A percentile compares a stretch with the other conserved stretches of the same genome.
These are phyloP conservation scores for Hyperoplus immaculatus DNA, from an alignment of 2,797 vertebrate genomes.

Conservation along the genomic window DNA sequence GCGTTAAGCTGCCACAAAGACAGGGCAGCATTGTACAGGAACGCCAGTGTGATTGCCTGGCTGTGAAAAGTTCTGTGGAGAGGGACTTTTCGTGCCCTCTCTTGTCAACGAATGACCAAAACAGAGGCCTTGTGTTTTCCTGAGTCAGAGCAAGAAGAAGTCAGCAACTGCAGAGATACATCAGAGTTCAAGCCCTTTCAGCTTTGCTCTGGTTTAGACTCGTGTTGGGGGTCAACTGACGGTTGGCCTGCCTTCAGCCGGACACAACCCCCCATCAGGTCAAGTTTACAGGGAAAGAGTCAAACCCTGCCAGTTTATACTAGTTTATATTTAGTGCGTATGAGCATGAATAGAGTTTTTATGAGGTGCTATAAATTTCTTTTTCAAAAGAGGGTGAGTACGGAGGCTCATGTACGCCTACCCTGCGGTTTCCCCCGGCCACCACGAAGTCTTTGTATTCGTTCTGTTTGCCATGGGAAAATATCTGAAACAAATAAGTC, in stretches of 20 bases:
- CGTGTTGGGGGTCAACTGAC: conserved; percentile 35
- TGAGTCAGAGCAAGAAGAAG: conserved; percentile 55
- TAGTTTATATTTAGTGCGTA: conserved; percentile 81
- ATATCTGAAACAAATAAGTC: conserved; percentile 87
- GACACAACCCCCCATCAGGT: conserved; percentile 56
- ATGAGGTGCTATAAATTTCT: conserved; percentile 85
- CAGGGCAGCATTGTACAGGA: conserved; percentile 34
- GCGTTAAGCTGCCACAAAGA: conserved; percentile 54
- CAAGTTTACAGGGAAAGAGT: conserved; percentile 64
- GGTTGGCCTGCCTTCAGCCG: conserved; percentile 39
- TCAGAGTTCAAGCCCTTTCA: conserved; percentile 46
- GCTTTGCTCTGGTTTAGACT: conserved; percentile 27
- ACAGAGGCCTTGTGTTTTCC: conserved; percentile 73
- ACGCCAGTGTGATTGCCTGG: conserved; percentile 52
- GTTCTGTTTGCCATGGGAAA: conserved; percentile 85
- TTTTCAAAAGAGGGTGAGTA: conserved; percentile 80
- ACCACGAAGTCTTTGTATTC: conserved; percentile 85
- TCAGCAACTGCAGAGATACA: conserved; percentile 45
- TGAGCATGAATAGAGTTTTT: conserved; percentile 83
- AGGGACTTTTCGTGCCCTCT: conserved; percentile 70
- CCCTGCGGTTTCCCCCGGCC: conserved; percentile 81
- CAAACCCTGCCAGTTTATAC: conserved; percentile 70
- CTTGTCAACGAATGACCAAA: conserved; percentile 75
- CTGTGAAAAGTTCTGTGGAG: conserved; percentile 49
- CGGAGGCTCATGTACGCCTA: conserved; percentile 79